Percentiles rank a stretch among this genome's conserved stretches.
These are phyloP conservation scores for Lithosia quadra DNA, from an alignment of 2,888 invertebrate genomes.

Conservation along the genomic window DNA sequence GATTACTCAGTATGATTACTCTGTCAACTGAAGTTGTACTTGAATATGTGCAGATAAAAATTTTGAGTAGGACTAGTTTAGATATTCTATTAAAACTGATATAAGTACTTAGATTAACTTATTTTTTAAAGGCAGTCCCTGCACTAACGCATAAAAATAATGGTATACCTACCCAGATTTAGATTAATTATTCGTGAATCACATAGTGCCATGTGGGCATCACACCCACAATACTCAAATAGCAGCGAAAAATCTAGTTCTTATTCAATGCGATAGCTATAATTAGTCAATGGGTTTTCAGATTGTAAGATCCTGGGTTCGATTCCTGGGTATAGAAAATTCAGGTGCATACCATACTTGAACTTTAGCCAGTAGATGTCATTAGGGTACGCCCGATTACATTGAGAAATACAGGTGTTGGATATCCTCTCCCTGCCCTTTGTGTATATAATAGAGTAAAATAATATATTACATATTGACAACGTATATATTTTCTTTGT, in stretches of 20 bases:
- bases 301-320: neutral
- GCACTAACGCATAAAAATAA: too few species aligned
- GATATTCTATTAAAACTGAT: neutral
- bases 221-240: neutral
- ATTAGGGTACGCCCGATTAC: neutral
- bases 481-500: slow-evolving; percentile 29
- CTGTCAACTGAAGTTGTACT: too few species aligned
- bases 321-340: neutral
- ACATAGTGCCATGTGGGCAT: neutral
- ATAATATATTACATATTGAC: slow-evolving; percentile 16
- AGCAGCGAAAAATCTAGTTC: neutral
- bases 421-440: neutral
- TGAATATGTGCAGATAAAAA: neutral
- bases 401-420: neutral
- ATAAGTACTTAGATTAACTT: too few species aligned
- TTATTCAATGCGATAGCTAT: too few species aligned
- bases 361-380: neutral
- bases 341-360: neutral
- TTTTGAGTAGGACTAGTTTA: neutral
- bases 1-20: too few species aligned
- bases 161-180: too few species aligned
- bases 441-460: slow-evolving; percentile 12
- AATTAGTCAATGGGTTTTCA: neutral
- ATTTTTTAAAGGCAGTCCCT: too few species aligned
- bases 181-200: too few species aligned